Percentiles rank a stretch among this genome's conserved stretches.
phyloP scores from a whole-genome alignment of 2,797 vertebrate species.

The Podarcis siculus region DNA sequence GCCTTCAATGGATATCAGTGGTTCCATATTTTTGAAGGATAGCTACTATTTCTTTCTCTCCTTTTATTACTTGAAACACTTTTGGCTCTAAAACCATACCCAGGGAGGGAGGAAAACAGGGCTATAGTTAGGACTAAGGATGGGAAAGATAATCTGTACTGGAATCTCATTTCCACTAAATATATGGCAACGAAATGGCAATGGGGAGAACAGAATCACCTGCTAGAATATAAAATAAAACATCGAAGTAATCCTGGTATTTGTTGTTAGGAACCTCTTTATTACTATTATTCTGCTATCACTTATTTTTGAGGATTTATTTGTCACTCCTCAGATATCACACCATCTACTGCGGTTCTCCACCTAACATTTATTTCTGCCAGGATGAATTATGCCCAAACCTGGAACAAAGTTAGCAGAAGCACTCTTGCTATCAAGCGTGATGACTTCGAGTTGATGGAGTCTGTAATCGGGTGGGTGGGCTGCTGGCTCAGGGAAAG shows the following conservation, averaged over 20 bases:
- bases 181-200: neutral
- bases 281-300: neutral
- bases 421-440: neutral
- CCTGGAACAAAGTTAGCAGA: neutral
- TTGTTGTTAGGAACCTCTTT: neutral
- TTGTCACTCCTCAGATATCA: neutral
- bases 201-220: neutral
- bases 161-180: neutral
- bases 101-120: neutral
- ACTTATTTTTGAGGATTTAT: neutral
- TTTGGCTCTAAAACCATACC: neutral
- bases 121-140: neutral
- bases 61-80: neutral
- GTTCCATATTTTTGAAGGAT: neutral
- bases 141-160: neutral
- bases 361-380: neutral
- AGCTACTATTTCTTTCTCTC: neutral
- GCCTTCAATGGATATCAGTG: no score
- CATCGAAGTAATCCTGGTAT: neutral
- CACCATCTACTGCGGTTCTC: neutral
- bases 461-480: slow-evolving; percentile 1
- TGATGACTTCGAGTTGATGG: neutral
- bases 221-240: no score
- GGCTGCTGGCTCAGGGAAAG: neutral
- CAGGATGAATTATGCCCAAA: neutral